Conservation (phyloP, 2,797 vertebrate species). For the Halcyon chelicuti region DNA sequence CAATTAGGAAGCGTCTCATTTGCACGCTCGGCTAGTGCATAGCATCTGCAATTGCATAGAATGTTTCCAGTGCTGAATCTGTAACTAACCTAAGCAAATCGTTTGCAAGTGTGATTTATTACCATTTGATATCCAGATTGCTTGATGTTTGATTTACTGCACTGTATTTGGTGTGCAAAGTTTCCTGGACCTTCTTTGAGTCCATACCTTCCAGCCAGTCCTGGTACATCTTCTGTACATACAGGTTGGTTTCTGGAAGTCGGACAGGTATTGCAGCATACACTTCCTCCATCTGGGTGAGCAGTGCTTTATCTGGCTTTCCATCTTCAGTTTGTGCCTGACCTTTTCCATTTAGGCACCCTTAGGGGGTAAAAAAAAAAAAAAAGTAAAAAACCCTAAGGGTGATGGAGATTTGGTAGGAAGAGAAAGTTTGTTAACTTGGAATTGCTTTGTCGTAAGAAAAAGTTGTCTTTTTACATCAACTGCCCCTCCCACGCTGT, state of each 20-base stretch:
- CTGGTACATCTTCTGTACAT: constrained; percentile 87
- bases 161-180: constrained; percentile 86
- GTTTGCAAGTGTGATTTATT: not conserved
- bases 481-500: not conserved
- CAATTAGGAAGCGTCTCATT: not conserved
- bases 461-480: not conserved
- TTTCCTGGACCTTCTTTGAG: constrained; percentile 78
- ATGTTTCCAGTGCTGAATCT: not conserved
- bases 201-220: constrained; percentile 92
- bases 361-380: constrained; percentile 57
- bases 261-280: constrained; percentile 86
- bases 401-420: not conserved
- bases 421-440: not conserved
- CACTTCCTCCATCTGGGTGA: constrained; percentile 91
- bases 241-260: constrained; percentile 83
- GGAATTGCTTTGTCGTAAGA: not conserved
- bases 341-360: constrained; percentile 92
- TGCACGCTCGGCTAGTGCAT: not conserved
- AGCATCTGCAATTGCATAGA: constrained; percentile 39
- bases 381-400: not conserved
- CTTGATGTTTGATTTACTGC: constrained; percentile 43
- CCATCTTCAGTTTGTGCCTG: constrained; percentile 86
- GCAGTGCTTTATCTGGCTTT: constrained; percentile 83
- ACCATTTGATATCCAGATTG: constrained; percentile 82
- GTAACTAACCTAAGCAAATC: not conserved